These are phyloP conservation scores for Denticeps clupeoides DNA, from an alignment of 2,797 vertebrate genomes.

Conservation along the genomic window DNA sequence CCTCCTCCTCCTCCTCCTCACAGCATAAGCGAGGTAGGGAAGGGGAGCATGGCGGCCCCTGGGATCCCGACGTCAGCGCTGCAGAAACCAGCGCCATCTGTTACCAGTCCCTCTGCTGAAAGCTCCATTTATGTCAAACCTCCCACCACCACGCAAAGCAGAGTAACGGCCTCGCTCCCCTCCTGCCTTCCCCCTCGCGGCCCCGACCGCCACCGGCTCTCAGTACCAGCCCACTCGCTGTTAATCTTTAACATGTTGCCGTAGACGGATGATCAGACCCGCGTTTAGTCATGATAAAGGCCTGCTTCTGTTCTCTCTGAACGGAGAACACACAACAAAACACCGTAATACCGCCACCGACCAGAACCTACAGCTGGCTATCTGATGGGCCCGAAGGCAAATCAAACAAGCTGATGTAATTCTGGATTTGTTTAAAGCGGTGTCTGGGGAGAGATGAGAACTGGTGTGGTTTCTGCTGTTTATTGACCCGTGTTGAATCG, in stretches of 20 bases:
- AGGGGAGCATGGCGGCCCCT: conserved; percentile 41
- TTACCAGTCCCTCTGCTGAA: conserved; percentile 67
- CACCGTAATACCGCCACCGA: too few species aligned
- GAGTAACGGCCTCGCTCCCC: conserved; percentile 18
- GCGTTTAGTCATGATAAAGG: too few species aligned
- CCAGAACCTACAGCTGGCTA: too few species aligned
- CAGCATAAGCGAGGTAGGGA: conserved; percentile 16
- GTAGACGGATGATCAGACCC: too few species aligned
- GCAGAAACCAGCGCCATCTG: conserved; percentile 79
- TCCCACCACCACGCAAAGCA: conserved; percentile 52
- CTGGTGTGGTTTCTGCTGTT: conserved; percentile 13
- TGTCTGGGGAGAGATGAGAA: neutral
- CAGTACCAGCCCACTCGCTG: too few species aligned
- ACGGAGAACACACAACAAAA: too few species aligned
- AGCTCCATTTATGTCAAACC: conserved; percentile 73
- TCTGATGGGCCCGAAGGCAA: too few species aligned
- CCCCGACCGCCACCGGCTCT: conserved; percentile 19
- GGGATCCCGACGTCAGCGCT: conserved; percentile 53
- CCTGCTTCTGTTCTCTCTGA: too few species aligned
- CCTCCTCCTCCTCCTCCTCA: conserved; percentile 8
- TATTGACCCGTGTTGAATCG: conserved; percentile 8
- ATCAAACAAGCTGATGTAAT: too few species aligned
- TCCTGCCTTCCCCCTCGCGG: conserved; percentile 24
- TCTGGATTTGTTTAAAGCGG: conserved; percentile 14
- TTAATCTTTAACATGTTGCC: too few species aligned